Evolutionary conservation across 2,797 vertebrate species (phyloP).

Genomic region (Helostoma temminkii): DNA sequence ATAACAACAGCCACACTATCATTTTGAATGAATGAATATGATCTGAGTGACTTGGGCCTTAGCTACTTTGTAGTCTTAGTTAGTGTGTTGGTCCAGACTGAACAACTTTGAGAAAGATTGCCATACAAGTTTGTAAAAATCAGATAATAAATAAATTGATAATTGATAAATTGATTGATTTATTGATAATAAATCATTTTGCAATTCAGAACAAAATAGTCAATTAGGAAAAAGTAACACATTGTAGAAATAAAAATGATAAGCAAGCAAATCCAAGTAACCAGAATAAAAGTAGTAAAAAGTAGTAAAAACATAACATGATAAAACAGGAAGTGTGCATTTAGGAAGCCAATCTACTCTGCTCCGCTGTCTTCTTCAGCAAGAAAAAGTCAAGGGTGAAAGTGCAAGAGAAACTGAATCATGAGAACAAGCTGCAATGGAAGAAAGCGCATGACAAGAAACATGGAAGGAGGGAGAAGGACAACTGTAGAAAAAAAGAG

Average conservation of each 20-base stretch:
- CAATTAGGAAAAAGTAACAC: neutral
- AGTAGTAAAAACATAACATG: neutral
- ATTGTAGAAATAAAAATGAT: neutral
- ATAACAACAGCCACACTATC: too few species aligned
- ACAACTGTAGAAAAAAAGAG: neutral
- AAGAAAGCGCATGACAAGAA: slow-evolving; percentile 3
- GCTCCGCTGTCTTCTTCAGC: slow-evolving; percentile 19
- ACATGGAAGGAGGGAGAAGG: slow-evolving; percentile 10
- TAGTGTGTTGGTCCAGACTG: too few species aligned
- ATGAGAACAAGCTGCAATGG: slow-evolving; percentile 32
- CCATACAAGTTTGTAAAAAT: too few species aligned
- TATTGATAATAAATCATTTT: too few species aligned
- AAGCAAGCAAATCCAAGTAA: neutral
- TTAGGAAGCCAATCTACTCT: slow-evolving; percentile 3
- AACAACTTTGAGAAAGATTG: too few species aligned
- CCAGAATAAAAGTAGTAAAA: neutral
- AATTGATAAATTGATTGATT: too few species aligned
- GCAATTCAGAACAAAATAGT: neutral
- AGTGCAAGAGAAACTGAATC: slow-evolving; percentile 36
- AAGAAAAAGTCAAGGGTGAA: slow-evolving; percentile 26
- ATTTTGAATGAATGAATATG: too few species aligned
- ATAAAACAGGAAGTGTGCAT: neutral
- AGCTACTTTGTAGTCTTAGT: too few species aligned
- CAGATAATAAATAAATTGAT: too few species aligned
- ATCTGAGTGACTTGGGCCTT: too few species aligned